Conservation (phyloP, 2,888 invertebrate genomes). For the Dynastes grantii region DNA sequence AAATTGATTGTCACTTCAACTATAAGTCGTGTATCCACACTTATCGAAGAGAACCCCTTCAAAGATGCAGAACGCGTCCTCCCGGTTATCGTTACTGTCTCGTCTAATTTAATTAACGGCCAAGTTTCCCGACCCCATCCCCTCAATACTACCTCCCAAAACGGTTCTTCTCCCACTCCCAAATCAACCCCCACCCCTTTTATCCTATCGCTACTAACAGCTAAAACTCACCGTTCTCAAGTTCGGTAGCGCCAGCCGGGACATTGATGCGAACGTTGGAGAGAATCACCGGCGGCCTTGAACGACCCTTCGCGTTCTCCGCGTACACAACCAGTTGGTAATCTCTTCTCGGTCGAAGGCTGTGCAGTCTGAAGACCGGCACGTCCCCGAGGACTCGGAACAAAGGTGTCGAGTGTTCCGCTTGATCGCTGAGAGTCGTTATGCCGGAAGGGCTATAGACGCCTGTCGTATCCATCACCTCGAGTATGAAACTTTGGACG, state of each 20-base stretch:
- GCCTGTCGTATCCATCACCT: conserved; percentile 76
- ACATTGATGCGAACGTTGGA: conserved; percentile 73
- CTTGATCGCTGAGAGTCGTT: conserved; percentile 70
- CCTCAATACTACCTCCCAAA: no score
- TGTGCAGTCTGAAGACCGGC: conserved; percentile 81
- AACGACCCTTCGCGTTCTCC: conserved; percentile 86
- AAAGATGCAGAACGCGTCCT: conserved; percentile 65
- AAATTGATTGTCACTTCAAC: conserved; percentile 1
- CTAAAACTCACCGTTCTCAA: conserved; percentile 59
- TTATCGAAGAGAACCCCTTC: conserved; percentile 44
- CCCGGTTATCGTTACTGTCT: conserved; percentile 66
- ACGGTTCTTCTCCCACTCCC: not conserved
- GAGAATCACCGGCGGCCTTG: conserved; percentile 82
- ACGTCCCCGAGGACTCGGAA: conserved; percentile 78
- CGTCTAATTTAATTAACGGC: conserved; percentile 67
- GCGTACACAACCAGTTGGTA: conserved; percentile 88
- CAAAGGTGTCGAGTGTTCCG: conserved; percentile 65
- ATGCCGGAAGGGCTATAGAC: conserved; percentile 62
- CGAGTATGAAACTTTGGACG: conserved; percentile 86
- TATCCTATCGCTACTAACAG: conserved; percentile 55
- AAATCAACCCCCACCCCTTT: no score
- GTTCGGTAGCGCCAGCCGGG: conserved; percentile 54
- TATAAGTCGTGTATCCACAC: not conserved
- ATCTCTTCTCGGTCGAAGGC: conserved; percentile 82
- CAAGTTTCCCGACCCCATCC: conserved; percentile 11